Conservation (phyloP, 2,888 invertebrate genomes). For the Melangyna quadrimaculata region DNA sequence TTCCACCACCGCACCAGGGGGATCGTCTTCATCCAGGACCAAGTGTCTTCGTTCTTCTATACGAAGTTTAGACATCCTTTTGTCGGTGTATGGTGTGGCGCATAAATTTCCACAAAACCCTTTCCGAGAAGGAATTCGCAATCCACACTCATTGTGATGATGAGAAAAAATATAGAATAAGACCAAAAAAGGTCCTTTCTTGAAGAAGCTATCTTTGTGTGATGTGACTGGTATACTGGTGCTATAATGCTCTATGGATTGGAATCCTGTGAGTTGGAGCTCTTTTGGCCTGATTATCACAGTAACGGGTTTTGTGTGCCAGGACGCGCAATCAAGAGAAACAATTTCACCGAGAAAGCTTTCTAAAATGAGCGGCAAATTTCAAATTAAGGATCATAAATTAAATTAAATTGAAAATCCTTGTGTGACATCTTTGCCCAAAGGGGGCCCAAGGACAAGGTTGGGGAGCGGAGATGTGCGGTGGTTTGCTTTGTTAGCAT, state of each 20-base stretch:
- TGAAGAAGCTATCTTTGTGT: conserved; percentile 17
- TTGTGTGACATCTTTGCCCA: conserved; percentile 67
- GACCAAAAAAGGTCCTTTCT: conserved; percentile 32
- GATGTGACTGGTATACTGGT: not conserved
- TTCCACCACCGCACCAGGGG: not conserved
- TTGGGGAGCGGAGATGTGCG: not conserved
- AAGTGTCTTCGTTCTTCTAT: not conserved
- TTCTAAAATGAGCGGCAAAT: conserved; percentile 71
- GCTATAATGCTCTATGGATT: not conserved
- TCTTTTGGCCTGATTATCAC: conserved; percentile 65
- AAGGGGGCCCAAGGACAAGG: not conserved
- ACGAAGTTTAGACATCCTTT: conserved; percentile 21
- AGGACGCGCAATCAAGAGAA: conserved; percentile 67
- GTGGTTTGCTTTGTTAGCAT: not conserved
- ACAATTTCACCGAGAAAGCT: conserved; percentile 66
- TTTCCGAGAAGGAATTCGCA: conserved; percentile 62
- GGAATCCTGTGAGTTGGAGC: conserved; percentile 2
- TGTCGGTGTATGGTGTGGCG: conserved; percentile 29
- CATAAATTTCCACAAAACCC: conserved; percentile 66
- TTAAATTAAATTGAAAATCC: conserved; percentile 72
- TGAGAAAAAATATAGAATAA: conserved; percentile 1
- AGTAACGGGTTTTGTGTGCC: conserved; percentile 53
- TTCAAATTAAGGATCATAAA: conserved; percentile 72
- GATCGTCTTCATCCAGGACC: conserved; percentile 4
- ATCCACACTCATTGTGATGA: conserved; percentile 8